Base-by-base conservation (phyloP, 2,888 invertebrate genomes). In the Eulithis testata region DNA sequence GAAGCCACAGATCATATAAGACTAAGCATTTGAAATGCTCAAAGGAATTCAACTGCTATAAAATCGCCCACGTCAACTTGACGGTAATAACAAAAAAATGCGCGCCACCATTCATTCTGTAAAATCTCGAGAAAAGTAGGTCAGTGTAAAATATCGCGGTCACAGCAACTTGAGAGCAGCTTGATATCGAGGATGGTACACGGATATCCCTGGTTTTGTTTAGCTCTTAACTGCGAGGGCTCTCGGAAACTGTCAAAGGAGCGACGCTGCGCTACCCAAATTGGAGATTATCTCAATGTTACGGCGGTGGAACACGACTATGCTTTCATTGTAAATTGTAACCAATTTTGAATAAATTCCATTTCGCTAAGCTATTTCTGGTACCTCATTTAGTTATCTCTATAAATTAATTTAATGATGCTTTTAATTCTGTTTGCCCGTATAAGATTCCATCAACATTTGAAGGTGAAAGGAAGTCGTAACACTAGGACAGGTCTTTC, bases 131-230 rank as follows among this genome's bases (percentile, higher is more conserved):
- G 75, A 79, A 66, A 86, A 82, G 73, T 86, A 77, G 87, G 86
- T 87, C 87, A 87, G 74, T 78, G 81, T 71, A 82, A 83, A 86
- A 84, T 84, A 84, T 80, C 80, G 80, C 83, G 79, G 77, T 72
- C 80, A 75, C 79, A 81, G 82, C 85, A 80, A 73, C 79, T 83
- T 76, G 76, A 84, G 76, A 74, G 73, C 66, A 72, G 75, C 72
- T 65, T 63, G 53, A 71, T 79, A 80, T 79, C 79, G 78, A 76
- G 74, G 78, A 75, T 73, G 70, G 69, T 81, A 73, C 73, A 73
- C 73, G 71, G 78, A 78, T 80, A 75, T 73, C 78, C 76, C 80
- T 78, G 78, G 82, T 87, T 86, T 88, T 89, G 87, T 89, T 89
- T 89, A 85, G 85, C 82, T 80, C 87, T 87, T 73, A 70, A 75